A percentile compares a stretch with the other conserved stretches of the same genome.
Conservation (phyloP, 37 sponge, comb jelly and placozoan species). For the Beroe ovata region DNA sequence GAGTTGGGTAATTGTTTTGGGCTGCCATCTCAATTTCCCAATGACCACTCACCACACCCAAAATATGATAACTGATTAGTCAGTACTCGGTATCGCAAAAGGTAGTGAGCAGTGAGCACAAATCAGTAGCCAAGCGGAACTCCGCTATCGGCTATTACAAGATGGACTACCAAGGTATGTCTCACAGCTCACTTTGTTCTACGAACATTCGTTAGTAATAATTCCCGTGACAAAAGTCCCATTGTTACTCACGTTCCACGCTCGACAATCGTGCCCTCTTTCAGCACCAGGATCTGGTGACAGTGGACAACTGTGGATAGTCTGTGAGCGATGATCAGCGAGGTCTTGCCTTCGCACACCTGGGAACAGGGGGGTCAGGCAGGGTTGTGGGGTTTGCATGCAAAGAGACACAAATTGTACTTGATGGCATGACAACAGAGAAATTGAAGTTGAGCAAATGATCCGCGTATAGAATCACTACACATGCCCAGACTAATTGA, state of each 20-base stretch:
- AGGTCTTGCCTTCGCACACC: constrained; percentile 86
- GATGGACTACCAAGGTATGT: not conserved
- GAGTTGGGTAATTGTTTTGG: too few species aligned
- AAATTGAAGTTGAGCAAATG: not conserved
- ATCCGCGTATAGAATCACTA: not conserved
- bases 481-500: not conserved
- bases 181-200: not conserved
- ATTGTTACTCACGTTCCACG: constrained; percentile 53
- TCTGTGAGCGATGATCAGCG: constrained; percentile 92
- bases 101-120: too few species aligned
- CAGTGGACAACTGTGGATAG: constrained; percentile 96
- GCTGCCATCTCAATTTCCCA: too few species aligned
- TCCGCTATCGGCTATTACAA: too few species aligned
- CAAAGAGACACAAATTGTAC: not conserved
- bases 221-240: not conserved
- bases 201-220: constrained; percentile 1
- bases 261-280: constrained; percentile 68
- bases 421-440: not conserved
- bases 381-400: not conserved
- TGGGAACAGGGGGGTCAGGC: not conserved
- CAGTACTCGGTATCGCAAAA: too few species aligned
- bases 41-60: too few species aligned
- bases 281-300: constrained; percentile 91
- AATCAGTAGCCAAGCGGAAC: too few species aligned
- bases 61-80: too few species aligned